Conservation (phyloP, 2,888 invertebrate species). For the Aromia moschata region DNA sequence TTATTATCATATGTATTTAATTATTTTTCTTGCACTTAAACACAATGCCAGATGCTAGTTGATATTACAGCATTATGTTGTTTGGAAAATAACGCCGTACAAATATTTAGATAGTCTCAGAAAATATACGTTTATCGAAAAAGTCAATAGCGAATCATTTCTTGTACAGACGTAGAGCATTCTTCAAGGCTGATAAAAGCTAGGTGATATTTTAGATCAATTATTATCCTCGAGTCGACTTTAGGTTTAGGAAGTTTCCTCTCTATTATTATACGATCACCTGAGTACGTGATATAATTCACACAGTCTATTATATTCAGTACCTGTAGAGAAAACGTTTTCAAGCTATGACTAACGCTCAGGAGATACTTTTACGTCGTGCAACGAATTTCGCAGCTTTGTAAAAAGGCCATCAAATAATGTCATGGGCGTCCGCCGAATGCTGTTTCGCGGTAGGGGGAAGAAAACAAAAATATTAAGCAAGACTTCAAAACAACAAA, state of each 20-base stretch:
- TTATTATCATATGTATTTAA: too few species aligned
- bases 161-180: too few species aligned
- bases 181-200: constrained; percentile 1
- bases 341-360: background rate
- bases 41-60: too few species aligned
- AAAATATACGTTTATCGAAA: background rate
- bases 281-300: constrained; percentile 11
- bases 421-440: too few species aligned
- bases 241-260: constrained; percentile 1
- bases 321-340: background rate
- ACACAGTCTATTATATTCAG: background rate
- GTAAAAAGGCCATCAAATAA: too few species aligned
- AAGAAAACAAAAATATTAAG: too few species aligned
- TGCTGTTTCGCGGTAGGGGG: too few species aligned
- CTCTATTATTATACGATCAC: background rate
- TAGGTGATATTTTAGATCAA: constrained; percentile 4
- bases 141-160: background rate
- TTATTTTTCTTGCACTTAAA: too few species aligned
- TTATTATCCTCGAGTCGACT: background rate
- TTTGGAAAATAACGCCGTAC: background rate
- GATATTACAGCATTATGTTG: too few species aligned
- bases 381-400: too few species aligned
- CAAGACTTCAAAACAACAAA: too few species aligned
- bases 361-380: background rate
- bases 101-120: background rate